phyloP scores from a whole-genome alignment of 2,888 invertebrate species.

The Cephus spinipes region DNA sequence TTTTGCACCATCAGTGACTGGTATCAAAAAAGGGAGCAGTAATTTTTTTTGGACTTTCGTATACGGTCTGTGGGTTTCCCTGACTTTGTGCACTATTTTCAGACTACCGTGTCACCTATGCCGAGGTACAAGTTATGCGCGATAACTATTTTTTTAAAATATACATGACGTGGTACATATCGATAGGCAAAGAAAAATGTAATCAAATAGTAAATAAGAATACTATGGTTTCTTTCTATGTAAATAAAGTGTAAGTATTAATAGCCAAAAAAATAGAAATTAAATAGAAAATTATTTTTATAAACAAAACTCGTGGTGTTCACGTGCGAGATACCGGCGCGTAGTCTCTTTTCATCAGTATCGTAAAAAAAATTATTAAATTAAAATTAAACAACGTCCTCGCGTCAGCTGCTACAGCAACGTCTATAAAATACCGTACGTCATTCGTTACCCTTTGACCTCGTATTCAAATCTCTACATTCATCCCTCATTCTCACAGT shows the following conservation, averaged over 20 bases:
- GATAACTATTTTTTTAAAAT: constrained; percentile 14
- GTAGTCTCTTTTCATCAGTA: constrained; percentile 57
- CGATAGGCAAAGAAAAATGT: constrained; percentile 5
- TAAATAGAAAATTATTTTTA: too few relatives aligned
- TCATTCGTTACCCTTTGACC: neutral
- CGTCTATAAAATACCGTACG: neutral
- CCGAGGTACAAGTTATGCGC: constrained; percentile 7
- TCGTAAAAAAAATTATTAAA: constrained; percentile 42
- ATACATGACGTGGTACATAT: constrained; percentile 31
- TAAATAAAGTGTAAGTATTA: too few relatives aligned
- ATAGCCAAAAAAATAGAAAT: too few relatives aligned
- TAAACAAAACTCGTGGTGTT: constrained; percentile 28
- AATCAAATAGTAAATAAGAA: neutral
- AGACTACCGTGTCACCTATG: constrained; percentile 12
- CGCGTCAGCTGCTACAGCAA: constrained; percentile 4
- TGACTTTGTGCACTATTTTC: neutral
- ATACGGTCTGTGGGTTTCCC: too few relatives aligned
- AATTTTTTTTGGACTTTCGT: too few relatives aligned
- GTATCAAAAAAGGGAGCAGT: too few relatives aligned
- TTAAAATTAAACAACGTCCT: constrained; percentile 37
- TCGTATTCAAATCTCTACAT: neutral
- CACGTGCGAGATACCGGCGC: constrained; percentile 55
- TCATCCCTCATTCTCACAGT: too few relatives aligned
- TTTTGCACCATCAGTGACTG: too few relatives aligned
- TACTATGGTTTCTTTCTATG: neutral